Evolutionary conservation across 2,888 invertebrate genomes (phyloP), one percentile per base, ranked within the genome.

Genomic region (Protula sp.): DNA sequence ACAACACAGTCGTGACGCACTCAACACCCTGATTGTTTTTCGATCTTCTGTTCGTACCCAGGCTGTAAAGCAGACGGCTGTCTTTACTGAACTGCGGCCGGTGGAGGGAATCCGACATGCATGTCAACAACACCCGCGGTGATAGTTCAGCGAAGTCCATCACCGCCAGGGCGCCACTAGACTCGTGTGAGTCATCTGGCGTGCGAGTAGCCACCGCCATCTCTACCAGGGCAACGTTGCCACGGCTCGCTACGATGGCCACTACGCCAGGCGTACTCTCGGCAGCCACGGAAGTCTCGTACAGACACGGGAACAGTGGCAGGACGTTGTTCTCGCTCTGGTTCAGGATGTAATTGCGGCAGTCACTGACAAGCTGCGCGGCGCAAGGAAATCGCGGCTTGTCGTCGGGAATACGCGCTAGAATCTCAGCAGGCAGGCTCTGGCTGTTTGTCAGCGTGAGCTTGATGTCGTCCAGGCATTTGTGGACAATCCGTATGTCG

Each of bases 261-360:
- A 14, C 19, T 14, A 14, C 38, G 9, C 19, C 19, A 38, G 9
- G 9, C 9, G 19, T 14, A 38, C 19, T 38, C 9, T 14, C 38
- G 9, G 19, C 38, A 38, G 38, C 38, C 19, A 38, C 38, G 19
- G 9, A 9, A 14, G 9, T 38, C 9, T 28, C 9, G 29, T 28
- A 38, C 26, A 56, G 19, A 54, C 54, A 56, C 5, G 59, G 55
- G 29, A 50, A 59, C 30, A 59, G n/a, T 19, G 59, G 59, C 2
- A 59, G 5, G 19, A 59, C 22, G 14, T 30, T 28, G n/a, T 31
- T 19, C 9, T 48, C 27, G 4, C 29, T 28, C 14, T 22, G 9
- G 1, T 14, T 5, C 9, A n/a, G 9, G 14, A 59, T 3, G 31
- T 50, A 24, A 22, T n/a, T 14, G 3, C 51, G n/a, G 26, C 50